Conservation (phyloP, 2,888 invertebrate species). For the Zaprionus bogoriensis region DNA sequence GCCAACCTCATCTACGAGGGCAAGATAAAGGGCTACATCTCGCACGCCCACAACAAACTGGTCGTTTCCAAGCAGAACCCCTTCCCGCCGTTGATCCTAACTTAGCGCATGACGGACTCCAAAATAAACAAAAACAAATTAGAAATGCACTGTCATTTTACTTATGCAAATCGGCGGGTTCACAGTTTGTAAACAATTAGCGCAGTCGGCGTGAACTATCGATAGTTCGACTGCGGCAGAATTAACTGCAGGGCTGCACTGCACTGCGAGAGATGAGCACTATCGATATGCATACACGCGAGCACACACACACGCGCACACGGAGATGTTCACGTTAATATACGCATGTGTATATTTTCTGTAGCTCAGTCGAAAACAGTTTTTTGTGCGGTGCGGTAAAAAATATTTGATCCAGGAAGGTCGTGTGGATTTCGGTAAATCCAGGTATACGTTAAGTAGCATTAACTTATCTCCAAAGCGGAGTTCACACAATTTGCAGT, state of each 20-base stretch:
- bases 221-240: neutral
- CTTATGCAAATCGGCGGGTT: too few species aligned
- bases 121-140: neutral
- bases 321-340: neutral
- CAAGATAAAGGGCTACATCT: conserved; percentile 99
- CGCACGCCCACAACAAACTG: conserved; percentile 97
- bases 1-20: conserved; percentile 98
- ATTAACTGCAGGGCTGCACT: conserved; percentile 24
- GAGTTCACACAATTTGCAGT: neutral
- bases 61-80: conserved; percentile 99
- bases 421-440: conserved; percentile 11
- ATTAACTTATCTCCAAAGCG: neutral
- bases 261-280: neutral
- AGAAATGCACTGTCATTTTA: neutral
- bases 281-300: conserved; percentile 31
- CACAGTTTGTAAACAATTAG: neutral
- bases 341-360: conserved; percentile 30
- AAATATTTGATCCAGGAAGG: conserved; percentile 46
- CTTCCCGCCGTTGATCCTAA: conserved; percentile 91
- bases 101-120: conserved; percentile 81
- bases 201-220: neutral
- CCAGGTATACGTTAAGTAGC: neutral
- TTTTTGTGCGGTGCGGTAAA: conserved; percentile 45
- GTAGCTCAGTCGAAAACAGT: conserved; percentile 43
- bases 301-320: neutral